Base-by-base conservation (phyloP, 2,888 invertebrate genomes). In the Thymelicus acteon region DNA sequence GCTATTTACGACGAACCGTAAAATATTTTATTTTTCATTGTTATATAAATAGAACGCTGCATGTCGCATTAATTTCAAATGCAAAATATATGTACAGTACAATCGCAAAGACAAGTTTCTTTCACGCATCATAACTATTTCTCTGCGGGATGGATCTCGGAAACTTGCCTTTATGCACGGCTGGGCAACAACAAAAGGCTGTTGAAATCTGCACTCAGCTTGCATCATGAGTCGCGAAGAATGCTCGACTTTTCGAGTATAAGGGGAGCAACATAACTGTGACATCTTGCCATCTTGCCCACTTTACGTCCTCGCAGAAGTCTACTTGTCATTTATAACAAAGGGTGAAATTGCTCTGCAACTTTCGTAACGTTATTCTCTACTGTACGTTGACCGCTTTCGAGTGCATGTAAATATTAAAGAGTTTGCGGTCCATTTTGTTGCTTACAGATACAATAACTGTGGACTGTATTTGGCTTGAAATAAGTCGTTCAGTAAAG, bases 271-370 rank as follows among this genome's bases (percentile, higher is more conserved):
- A 80, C 79, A 84, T 82, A 85, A 88, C 84, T 85, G 87, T 87
- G 88, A 85, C 89, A 88, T 90, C 88, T 89, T 86, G 80, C 82
- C 89, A 88, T 90, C 87, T 89, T 86, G 81, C 82, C 84, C 86
- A 86, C 87, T 89, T 87, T 85, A 77, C 77, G 79, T 84, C 81
- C 84, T 85, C 78, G 74, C 79, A 76, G 81, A 85, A 86, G 87
- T 85, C 86, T 85, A 80, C 85, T 86, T 85, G 85, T 89, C 86
- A 89, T 90, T 91, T 89, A 85, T 87, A 88, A 92, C 91, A 92
- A 91, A 90, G 86, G 89, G 80, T 85, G 82, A 88, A 89, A 90
- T 87, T 85, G 88, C 88, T 85, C 78, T 84, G 88, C 82, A 76
- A 82, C 82, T 76, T 82, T 40, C 44, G 82, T 81, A 68, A 72